Base-by-base conservation (phyloP, 1,140 invertebrate genomes). In the Oryctes rhinoceros region DNA sequence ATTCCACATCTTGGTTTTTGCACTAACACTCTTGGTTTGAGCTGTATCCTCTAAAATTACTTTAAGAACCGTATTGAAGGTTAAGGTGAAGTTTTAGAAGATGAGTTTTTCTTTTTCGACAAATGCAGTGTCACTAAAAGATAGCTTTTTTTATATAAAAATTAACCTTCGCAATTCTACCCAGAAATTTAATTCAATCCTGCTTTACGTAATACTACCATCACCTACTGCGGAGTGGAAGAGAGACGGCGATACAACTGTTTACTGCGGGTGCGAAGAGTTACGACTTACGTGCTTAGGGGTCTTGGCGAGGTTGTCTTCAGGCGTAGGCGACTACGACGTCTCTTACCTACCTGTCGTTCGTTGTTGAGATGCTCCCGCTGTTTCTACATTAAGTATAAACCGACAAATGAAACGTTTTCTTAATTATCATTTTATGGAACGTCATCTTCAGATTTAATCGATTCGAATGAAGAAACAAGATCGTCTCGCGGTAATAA, bases 381-480 rank as follows among this genome's bases (percentile, higher is more conserved):
- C 20, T 71, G 65, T 71, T 24, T 37, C 20, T 71, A 20, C 65
- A 71, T 71, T 71, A 71, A 71, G 20, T 71, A 71, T 37, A 71
- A 71, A 71, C 65, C 24, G 65, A 71, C 65, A 71, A 71, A 71
- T 71, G 24, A 71, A 71, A 71, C 65, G 65, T 71, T 71, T 71
- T 71, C 65, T 71, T 71, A 71, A 71, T 71, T 71, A 71, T 71
- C 65, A 71, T 71, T 71, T 71, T 24, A 71, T 71, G 65, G 65
- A 71, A 71, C 65, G 65, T 71, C 65, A 71, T 71, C 65, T 59
- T 71, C 65, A 71, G 65, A 71, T 71, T 71, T 71, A 71, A 71
- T 71, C 65, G 65, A 37, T 71, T 37, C 24, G 65, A 71, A 71
- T 30, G 65, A 71, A 35, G 65, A 13, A 37, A 37, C 65, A 71